Evolutionary conservation across 2,797 vertebrate species (phyloP), one percentile per base, ranked within the genome.

Genomic region (Lepidocolaptes lacrymiger): DNA sequence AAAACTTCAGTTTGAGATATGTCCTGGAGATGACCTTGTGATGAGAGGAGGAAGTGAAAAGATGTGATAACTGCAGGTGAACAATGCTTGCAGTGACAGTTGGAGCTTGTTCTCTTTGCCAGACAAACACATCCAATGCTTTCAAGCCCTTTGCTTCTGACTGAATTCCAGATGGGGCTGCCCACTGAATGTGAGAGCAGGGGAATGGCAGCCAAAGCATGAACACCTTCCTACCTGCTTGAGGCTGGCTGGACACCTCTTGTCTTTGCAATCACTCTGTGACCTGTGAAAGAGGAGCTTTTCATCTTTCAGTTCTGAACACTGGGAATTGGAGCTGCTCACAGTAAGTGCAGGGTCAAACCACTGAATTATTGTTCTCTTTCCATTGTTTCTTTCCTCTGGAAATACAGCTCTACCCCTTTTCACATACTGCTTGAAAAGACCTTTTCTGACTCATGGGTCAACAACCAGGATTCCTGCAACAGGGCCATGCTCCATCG

Each of bases 271-370:
- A 52, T 76, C 76, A 43, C 37, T 73, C 71, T 71, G 37, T 41
- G 63, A 89, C 37, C n/a, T 48, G 26, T 56, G 67, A 63, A 82
- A 68, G 41, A 64, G 62, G 58, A 32, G 6, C 1, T 73, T 85
- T 90, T 84, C 4, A 41, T 54, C 58, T 86, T 78, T 84, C 24
- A 28, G 6, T 88, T 79, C 51, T 41, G 39, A 62, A 28, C 51
- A n/a, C 37, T 1, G 2, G 28, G 36, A 90, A 52, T 22, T 12
- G 6, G 41, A 48, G 39, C 4, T 0, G 0, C 41, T 44, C 0
- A 0, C 46, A 67, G 61, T 7, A 7, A n/a, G 15, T 5, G 7
- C 20, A 48, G 63, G 58, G 83, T 39, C 52, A 84, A 63, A 68
- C 6, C 34, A 48, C 39, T 44, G 30, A 93, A 58, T 62, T 66